Evolutionary conservation across 2,888 invertebrate species (phyloP), one percentile per base, ranked within the genome.

Genomic region (Drosophila meridiana): DNA sequence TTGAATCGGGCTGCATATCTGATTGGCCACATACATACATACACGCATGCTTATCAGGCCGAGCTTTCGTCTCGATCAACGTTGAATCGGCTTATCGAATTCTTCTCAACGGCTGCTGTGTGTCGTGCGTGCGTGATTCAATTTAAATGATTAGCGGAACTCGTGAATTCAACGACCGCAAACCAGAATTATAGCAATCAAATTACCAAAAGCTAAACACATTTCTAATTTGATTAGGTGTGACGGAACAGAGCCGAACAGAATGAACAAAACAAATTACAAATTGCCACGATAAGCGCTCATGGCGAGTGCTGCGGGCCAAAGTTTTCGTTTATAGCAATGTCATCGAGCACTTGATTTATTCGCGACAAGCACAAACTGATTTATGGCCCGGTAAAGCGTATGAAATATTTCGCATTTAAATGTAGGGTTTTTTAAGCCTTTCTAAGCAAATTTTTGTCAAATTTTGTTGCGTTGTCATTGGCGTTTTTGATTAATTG

Each of bases 261-360:
- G n/a, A 14, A 14, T 42, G 36, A 9, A 30, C 36, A 50, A 76
- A 53, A 52, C 52, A 47, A 68, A 67, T 38, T 64, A 62, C 38
- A 57, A 59, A 48, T 47, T 34, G 53, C 28, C 57, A 50, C 47
- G 66, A 76, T 75, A 69, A 69, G 48, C 38, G 28, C 58, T 50
- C 48, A 52, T 57, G 60, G 13, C 38, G 47, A 69, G 48, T 63
- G 56, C 38, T 20, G 13, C 61, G 61, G 63, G 67, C 66, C 56
- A 72, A 77, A 77, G 67, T 72, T 68, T 40, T 20, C 45, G 64
- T 69, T 73, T 69, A 63, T 56, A 40, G 40, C 42, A 65, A 47
- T 63, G 73, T 73, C 68, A 57, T 45, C 43, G 43, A 20, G 13
- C 43, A 43, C 62, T 62, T 76, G 48, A 77, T 73, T 78, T 57